Evolutionary conservation across 2,113 vertebrate species (phyloP), one percentile per base, ranked within the genome.

Genomic region (human (Homo sapiens)): DNA sequence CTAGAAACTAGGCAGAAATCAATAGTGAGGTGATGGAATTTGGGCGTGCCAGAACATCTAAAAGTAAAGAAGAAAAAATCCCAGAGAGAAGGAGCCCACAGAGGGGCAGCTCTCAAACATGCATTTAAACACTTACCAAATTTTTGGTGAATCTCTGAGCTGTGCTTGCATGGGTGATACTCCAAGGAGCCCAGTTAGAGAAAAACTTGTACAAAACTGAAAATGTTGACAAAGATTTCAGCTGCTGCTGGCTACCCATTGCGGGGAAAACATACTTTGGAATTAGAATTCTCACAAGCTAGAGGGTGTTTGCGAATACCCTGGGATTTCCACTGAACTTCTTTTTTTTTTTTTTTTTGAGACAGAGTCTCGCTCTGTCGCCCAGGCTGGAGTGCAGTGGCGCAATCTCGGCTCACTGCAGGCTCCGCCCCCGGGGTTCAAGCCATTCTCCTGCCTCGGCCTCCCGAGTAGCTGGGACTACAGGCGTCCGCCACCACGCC

Each of bases 1-100:
- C 55, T 43, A 91, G n/a, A 88, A 94, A 50, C 61, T 55, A 32
- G 14, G 20, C 57, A 93, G 27, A 84, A 73, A 85, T 38, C 22
- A 87, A 13, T 13, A 45, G 30, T 70, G 50, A 83, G 18, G 10
- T 79, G 14, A 70, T 20, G 8, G 43, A 92, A 45, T 66, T 23
- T 89, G 32, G 35, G 38, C 81, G 32, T 38, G 1, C 6, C 27
- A 76, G n/a, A 75, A 68, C 40, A 90, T 82, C 64, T 93, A 40
- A 80, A 61, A 78, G 8, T 43, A 40, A 32, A 93, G 32, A 81
- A n/a, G 6, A 76, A 87, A 87, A 85, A 32, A 45, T 64, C 6
- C 43, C 16, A 80, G 18, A 55, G n/a, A 87, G 85, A 87, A 78
- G n/a, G 48, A 93, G 27, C 10, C 38, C 18, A 45, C 14, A 87